These are phyloP conservation scores for Lacanobia oleracea DNA, from an alignment of 2,888 invertebrate species.

Conservation along the genomic window DNA sequence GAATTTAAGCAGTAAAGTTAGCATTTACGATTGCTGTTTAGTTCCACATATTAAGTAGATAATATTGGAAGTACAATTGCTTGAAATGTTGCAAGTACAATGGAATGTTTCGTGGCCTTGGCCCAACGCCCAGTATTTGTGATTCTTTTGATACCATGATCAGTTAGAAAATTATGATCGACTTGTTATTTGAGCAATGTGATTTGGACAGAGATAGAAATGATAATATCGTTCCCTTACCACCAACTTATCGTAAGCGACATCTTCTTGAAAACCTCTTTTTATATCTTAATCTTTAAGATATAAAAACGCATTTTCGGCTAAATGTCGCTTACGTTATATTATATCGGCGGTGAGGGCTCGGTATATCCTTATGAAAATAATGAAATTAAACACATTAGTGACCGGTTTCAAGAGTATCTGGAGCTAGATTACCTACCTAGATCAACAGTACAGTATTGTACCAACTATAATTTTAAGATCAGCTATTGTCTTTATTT, in stretches of 20 bases:
- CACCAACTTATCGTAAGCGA: too few species aligned
- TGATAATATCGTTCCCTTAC: neutral
- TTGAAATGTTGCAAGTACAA: conserved; percentile 1
- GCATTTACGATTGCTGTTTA: conserved; percentile 37
- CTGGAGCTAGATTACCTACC: conserved; percentile 3
- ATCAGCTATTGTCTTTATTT: conserved; percentile 4
- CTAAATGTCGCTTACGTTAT: too few species aligned
- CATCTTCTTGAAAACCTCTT: too few species aligned
- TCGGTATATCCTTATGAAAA: neutral
- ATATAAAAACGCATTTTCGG: too few species aligned
- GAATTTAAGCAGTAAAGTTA: conserved; percentile 30
- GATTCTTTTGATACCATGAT: conserved; percentile 10
- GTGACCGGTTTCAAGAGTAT: conserved; percentile 4
- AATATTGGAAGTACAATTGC: conserved; percentile 6
- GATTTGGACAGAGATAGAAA: neutral
- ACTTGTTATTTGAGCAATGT: conserved; percentile 5
- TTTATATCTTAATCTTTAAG: too few species aligned
- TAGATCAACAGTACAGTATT: conserved; percentile 43
- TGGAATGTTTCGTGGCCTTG: conserved; percentile 12
- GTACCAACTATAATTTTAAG: conserved; percentile 32
- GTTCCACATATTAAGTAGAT: conserved; percentile 19
- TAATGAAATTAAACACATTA: neutral
- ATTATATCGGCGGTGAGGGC: too few species aligned
- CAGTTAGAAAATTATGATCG: conserved; percentile 5
- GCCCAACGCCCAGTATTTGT: conserved; percentile 26